Percentiles rank a stretch among this genome's conserved stretches.
Evolutionary conservation across 2,888 invertebrate genomes (phyloP).

Genomic region (Aporophyla lueneburgensis): DNA sequence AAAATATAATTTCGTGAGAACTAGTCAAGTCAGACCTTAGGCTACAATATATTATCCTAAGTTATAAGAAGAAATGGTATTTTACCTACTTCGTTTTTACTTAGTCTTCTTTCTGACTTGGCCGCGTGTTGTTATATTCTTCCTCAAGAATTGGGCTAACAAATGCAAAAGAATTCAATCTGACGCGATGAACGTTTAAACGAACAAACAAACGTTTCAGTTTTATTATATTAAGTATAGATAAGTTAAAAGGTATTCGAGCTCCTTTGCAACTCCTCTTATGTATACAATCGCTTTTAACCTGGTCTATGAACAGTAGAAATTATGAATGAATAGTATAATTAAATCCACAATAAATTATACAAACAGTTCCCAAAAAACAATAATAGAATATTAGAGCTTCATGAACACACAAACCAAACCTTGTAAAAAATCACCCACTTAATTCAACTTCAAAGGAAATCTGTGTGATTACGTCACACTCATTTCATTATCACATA

Average conservation of each 20-base stretch:
- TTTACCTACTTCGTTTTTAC: no score
- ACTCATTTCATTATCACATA: slow-evolving; percentile 61
- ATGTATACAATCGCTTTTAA: not conserved
- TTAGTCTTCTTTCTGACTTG: no score
- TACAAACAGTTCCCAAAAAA: not conserved
- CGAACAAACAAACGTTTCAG: no score
- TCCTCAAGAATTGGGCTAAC: no score
- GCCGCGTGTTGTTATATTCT: no score
- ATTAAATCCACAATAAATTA: not conserved
- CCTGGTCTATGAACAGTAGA: not conserved
- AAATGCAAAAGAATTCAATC: no score
- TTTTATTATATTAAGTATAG: no score
- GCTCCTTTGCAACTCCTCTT: not conserved
- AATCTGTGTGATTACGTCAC: slow-evolving; percentile 51
- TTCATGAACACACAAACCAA: slow-evolving; percentile 5
- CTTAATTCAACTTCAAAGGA: slow-evolving; percentile 32
- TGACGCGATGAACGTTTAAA: no score
- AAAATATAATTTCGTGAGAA: no score
- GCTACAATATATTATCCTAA: no score
- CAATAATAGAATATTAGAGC: slow-evolving; percentile 6
- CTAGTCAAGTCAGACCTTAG: no score
- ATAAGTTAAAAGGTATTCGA: not conserved
- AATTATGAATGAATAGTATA: not conserved
- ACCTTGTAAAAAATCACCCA: slow-evolving; percentile 23
- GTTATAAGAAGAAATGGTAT: no score